phyloP scores from a whole-genome alignment of 2,888 invertebrate genomes.

The Ophraella communa region DNA sequence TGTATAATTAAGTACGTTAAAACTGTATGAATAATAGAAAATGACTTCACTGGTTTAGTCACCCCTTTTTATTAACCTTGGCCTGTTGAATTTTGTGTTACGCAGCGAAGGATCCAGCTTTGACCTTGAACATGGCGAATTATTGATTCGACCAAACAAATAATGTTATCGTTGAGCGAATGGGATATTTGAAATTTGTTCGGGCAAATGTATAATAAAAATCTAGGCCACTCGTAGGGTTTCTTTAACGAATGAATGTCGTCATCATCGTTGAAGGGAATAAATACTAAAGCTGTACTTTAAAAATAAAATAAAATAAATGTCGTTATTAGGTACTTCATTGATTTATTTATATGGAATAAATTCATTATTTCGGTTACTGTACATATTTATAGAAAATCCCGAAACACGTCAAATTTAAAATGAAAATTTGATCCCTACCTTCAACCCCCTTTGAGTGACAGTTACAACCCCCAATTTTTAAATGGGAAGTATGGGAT shows the following conservation, averaged over 20 bases:
- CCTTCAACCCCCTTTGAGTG: no score
- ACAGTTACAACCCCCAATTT: no score
- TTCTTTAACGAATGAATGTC: neutral
- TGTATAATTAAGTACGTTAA: neutral
- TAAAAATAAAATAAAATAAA: no score
- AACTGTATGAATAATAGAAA: neutral
- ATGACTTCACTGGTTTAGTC: constrained; percentile 2
- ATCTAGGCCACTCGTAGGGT: neutral
- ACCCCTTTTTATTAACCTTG: constrained; percentile 20
- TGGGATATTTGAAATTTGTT: neutral
- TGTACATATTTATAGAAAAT: no score
- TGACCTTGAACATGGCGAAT: constrained; percentile 43
- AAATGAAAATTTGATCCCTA: no score
- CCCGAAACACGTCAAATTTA: no score
- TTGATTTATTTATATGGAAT: no score
- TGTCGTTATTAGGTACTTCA: no score
- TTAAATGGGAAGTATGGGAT: no score
- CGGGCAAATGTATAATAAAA: neutral
- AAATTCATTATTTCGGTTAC: no score
- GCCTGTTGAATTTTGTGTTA: constrained; percentile 46
- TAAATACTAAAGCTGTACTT: no score
- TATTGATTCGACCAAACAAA: neutral
- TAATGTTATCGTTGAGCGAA: neutral
- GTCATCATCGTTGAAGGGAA: no score
- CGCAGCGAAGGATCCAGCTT: constrained; percentile 45